Evolutionary conservation across 1,140 invertebrate genomes (phyloP).

Genomic region (Scaptomyza hsui): DNA sequence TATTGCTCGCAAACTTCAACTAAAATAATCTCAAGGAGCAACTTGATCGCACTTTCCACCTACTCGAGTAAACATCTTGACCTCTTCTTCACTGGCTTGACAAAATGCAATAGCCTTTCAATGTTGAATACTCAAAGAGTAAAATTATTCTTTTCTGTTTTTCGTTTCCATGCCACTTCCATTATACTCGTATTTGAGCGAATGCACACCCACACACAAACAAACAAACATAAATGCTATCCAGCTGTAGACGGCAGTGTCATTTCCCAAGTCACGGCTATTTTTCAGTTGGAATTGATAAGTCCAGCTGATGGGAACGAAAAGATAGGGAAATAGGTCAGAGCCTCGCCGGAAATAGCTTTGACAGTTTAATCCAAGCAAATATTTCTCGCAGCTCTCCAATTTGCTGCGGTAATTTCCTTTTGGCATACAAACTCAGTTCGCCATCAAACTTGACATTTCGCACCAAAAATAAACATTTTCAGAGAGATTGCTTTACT

Average conservation of each 20-base stretch:
- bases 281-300: conserved; percentile 69
- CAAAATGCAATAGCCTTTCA: conserved; percentile 18
- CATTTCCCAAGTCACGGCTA: conserved; percentile 61
- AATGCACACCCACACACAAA: conserved; percentile 4
- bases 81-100: conserved; percentile 11
- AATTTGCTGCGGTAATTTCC: conserved; percentile 48
- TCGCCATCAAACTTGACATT: conserved; percentile 1
- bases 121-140: neutral
- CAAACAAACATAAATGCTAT: conserved; percentile 16
- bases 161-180: conserved; percentile 30
- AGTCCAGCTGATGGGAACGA: conserved; percentile 44
- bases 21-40: neutral
- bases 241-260: conserved; percentile 27
- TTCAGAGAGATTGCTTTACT: neutral
- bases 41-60: conserved; percentile 21
- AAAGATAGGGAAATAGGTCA: conserved; percentile 46
- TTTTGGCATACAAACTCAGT: conserved; percentile 15
- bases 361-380: conserved; percentile 59
- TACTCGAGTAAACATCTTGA: conserved; percentile 29
- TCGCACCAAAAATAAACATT: conserved; percentile 12
- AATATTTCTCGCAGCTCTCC: conserved; percentile 35
- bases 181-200: conserved; percentile 39
- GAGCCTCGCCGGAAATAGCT: conserved; percentile 60
- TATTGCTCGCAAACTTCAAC: neutral
- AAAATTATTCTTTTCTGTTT: neutral